Conservation (phyloP, 2,797 vertebrate species). For the Botia kubotai region DNA sequence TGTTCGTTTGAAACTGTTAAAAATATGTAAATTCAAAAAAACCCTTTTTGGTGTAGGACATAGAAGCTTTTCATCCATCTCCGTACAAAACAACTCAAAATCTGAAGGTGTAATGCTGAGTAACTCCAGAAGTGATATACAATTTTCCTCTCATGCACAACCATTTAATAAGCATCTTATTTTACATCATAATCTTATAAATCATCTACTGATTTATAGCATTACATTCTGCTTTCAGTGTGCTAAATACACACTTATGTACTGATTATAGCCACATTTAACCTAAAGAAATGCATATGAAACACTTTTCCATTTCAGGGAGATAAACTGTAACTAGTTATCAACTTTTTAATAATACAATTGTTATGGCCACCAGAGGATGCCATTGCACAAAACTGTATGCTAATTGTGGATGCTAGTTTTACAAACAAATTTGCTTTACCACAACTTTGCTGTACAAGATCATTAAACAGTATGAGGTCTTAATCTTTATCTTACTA, state of each 20-base stretch:
- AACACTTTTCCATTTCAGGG: not conserved
- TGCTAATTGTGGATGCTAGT: not conserved
- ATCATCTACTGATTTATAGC: not conserved
- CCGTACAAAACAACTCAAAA: not conserved
- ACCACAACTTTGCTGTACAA: no score
- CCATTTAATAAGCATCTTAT: not conserved
- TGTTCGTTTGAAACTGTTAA: constrained; percentile 45
- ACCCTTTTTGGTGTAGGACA: constrained; percentile 21
- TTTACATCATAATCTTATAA: not conserved
- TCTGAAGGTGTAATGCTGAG: no score
- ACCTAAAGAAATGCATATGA: not conserved
- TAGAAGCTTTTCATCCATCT: not conserved
- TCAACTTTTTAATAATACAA: constrained; percentile 2
- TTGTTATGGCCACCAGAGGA: constrained; percentile 21
- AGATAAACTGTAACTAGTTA: not conserved
- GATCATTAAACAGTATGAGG: no score
- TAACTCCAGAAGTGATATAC: not conserved
- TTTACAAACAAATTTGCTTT: no score
- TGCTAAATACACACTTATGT: not conserved
- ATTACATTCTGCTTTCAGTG: not conserved
- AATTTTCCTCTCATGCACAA: not conserved
- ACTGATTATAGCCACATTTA: not conserved
- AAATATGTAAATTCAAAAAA: constrained; percentile 27
- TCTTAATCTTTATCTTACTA: no score
- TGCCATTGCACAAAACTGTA: not conserved